These are phyloP conservation scores for Halcyon chelicuti DNA, from an alignment of 2,797 vertebrate genomes.

Conservation along the genomic window DNA sequence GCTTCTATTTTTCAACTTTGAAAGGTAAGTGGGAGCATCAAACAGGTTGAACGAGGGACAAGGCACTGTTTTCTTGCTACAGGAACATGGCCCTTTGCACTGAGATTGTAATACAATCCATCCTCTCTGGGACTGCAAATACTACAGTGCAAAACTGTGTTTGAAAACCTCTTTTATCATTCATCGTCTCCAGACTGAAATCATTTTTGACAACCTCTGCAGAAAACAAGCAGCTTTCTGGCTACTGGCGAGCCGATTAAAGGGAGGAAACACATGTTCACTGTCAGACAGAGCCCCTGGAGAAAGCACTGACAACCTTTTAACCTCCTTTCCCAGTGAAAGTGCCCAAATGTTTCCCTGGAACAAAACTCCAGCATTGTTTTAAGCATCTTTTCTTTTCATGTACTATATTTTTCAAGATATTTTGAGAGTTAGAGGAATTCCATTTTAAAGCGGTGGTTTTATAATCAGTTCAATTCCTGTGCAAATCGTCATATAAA, in stretches of 20 bases:
- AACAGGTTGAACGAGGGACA: constrained; percentile 78
- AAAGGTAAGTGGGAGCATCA: constrained; percentile 73
- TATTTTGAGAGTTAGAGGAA: constrained; percentile 58
- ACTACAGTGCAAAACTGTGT: constrained; percentile 85
- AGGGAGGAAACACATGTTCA: constrained; percentile 94
- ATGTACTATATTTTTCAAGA: constrained; percentile 66
- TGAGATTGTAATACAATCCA: constrained; percentile 83
- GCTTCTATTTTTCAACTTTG: constrained; percentile 52
- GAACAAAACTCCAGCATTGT: constrained; percentile 82
- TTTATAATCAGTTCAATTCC: constrained; percentile 42
- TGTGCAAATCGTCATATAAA: constrained; percentile 12
- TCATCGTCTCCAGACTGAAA: constrained; percentile 87
- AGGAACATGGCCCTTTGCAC: constrained; percentile 80
- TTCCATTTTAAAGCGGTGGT: constrained; percentile 40
- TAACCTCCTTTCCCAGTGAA: constrained; percentile 85
- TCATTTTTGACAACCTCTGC: constrained; percentile 89
- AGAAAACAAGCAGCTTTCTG: constrained; percentile 88
- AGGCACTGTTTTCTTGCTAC: constrained; percentile 75
- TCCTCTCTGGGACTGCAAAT: constrained; percentile 80
- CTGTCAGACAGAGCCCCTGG: constrained; percentile 86
- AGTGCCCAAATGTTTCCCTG: constrained; percentile 84
- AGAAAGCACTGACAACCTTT: constrained; percentile 90
- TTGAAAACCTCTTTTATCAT: constrained; percentile 89
- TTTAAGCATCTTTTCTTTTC: constrained; percentile 83
- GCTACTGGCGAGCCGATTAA: constrained; percentile 90